Evolutionary conservation across 2,797 vertebrate genomes (phyloP).

Genomic region (Brachyalestes nurse): DNA sequence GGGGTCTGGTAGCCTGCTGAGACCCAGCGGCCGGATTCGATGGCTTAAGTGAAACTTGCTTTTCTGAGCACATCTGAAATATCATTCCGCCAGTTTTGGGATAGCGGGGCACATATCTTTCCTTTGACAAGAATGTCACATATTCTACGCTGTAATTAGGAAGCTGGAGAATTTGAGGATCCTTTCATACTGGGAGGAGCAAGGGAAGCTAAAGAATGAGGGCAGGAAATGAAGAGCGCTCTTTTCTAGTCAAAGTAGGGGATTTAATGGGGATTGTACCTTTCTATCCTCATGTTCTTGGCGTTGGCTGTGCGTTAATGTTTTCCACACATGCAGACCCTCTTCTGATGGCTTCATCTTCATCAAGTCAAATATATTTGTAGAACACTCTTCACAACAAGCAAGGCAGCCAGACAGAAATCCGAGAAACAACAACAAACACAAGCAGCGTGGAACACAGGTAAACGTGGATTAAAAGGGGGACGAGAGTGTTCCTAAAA

Average conservation of each 20-base stretch:
- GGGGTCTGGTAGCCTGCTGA: slow-evolving; percentile 35
- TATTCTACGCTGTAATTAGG: slow-evolving; percentile 73
- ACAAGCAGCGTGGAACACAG: too few relatives aligned
- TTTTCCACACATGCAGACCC: too few relatives aligned
- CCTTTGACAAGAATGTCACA: slow-evolving; percentile 74
- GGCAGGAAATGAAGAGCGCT: slow-evolving; percentile 68
- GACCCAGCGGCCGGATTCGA: slow-evolving; percentile 53
- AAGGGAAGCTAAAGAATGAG: slow-evolving; percentile 68
- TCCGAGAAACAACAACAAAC: too few relatives aligned
- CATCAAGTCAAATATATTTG: too few relatives aligned
- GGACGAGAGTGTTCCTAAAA: too few relatives aligned
- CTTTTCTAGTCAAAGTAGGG: slow-evolving; percentile 65
- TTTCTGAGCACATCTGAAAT: slow-evolving; percentile 70
- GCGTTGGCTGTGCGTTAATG: not conserved
- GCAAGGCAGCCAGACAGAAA: too few relatives aligned
- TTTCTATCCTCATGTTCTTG: slow-evolving; percentile 30
- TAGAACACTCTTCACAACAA: too few relatives aligned
- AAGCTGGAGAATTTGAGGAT: slow-evolving; percentile 71
- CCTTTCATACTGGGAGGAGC: slow-evolving; percentile 66
- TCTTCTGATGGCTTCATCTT: too few relatives aligned
- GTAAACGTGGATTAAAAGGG: too few relatives aligned
- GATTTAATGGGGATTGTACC: slow-evolving; percentile 63
- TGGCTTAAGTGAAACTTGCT: slow-evolving; percentile 49
- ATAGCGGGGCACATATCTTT: slow-evolving; percentile 70
- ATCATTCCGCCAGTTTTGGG: slow-evolving; percentile 64